Base-by-base conservation (phyloP, 2,888 invertebrate genomes). In the Athalia cordata region DNA sequence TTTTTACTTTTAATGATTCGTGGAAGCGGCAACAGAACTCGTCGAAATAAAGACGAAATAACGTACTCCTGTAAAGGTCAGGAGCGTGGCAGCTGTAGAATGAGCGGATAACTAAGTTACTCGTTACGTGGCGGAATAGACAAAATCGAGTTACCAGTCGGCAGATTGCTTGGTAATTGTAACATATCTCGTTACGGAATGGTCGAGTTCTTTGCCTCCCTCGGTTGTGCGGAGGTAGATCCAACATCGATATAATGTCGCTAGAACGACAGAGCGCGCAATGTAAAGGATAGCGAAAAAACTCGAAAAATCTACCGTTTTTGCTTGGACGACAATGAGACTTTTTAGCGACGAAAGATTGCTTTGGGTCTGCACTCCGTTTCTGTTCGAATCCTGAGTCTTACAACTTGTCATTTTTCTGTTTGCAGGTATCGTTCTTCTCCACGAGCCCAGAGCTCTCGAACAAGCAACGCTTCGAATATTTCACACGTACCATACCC, bases 371-470 rank as follows among this genome's bases (percentile, higher is more conserved):
- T 29, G 29, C 29, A 29, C n/a, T 55, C 55, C 5, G 7, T 55
- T n/a, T 9, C 55, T 55, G 55, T 11, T 4, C 9, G 9, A 11
- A 55, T 7, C 11, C n/a, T n/a, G 4, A 7, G n/a, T n/a, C n/a
- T 55, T 11, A 11, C 7, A 55, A n/a, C 13, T 13, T 59, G n/a
- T 72, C 4, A 3, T 13, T 5, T 66, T n/a, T n/a, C 49, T 5
- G 11, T 78, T 91, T 91, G 5, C 92, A 98, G 98, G 97, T 98
- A 13, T 98, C 98, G 0, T 98, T 97, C 91, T 98, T 98, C 91
- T 98, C 98, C 0, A 98, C 98, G 0, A 97, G 97, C 83, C 97
- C 98, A 0, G 98, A 98, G 90, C 91, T 98, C 82, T 97, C 97
- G 82, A 98, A 97, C 92, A 97, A 98, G 87, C 97, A 98, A 83